Evolutionary conservation across 2,113 vertebrate species (phyloP), one percentile per base, ranked within the genome.

Genomic region (rat (Rattus norvegicus)): DNA sequence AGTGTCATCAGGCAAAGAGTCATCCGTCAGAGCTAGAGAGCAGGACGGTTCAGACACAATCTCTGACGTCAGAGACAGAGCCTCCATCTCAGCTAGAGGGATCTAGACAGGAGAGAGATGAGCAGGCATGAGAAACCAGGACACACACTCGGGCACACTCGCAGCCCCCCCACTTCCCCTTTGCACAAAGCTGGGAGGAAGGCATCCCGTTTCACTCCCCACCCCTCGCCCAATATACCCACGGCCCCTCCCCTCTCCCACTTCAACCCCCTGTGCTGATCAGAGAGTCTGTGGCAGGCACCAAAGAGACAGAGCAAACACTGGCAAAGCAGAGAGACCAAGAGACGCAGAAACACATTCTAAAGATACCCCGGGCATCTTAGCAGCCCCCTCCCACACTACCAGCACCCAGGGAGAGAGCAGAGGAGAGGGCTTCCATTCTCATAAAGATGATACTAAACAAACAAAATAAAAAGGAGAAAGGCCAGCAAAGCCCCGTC

Each of bases 11-110:
- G 99, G 99, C 98, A 99, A 99, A 98, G 99, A 99, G 99, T 99
- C 99, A 98, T 99, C 99, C 98, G 98, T 99, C 99, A 99, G 99
- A 99, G 99, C 99, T 99, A 99, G 99, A 99, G 99, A 99, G 99
- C 99, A 99, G 99, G 99, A 99, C 98, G 99, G 99, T 99, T 99
- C 99, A 98, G 99, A 99, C 98, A 99, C 98, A 98, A 99, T 99
- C 98, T 99, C 99, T 99, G 99, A 99, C 98, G 99, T 98, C 99
- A 99, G 99, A 99, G 99, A 99, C 98, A 99, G 98, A 99, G 99
- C 99, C 98, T 99, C 99, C 99, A 99, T 99, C 99, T 99, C 99
- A 98, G 99, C 99, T 99, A 99, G 99, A 99, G 99, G 99, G 98
- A 99, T 99, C 99, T 99, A 99, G 99, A 99, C 98, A 98, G 98